These are phyloP conservation scores for Trichomalopsis sarcophagae DNA, from an alignment of 1,140 invertebrate species.

Conservation along the genomic window DNA sequence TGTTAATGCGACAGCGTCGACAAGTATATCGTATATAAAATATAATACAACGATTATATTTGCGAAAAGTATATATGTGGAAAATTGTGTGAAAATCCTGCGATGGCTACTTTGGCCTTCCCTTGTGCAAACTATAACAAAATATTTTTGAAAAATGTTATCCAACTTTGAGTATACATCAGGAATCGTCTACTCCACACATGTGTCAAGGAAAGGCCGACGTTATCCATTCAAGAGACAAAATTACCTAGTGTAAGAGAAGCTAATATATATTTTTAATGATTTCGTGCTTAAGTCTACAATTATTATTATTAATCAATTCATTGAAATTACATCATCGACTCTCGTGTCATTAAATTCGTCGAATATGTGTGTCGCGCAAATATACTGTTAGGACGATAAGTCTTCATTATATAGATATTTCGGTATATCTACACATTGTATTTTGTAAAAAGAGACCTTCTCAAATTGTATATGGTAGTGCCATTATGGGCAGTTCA, in stretches of 20 bases:
- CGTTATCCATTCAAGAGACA: slow-evolving; percentile 65
- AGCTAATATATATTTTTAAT: background rate
- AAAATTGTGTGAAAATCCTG: slow-evolving; percentile 49
- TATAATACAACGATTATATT: background rate
- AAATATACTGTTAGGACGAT: background rate
- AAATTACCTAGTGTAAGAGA: slow-evolving; percentile 43
- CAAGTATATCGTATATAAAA: background rate
- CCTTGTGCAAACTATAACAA: slow-evolving; percentile 57
- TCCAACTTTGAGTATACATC: background rate
- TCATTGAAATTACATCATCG: slow-evolving; percentile 9
- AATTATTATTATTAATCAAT: background rate
- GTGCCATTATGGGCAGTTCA: slow-evolving; percentile 47
- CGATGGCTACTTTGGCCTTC: slow-evolving; percentile 72
- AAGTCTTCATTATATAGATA: background rate
- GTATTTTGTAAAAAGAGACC: background rate
- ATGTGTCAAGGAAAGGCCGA: slow-evolving; percentile 70
- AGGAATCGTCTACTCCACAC: slow-evolving; percentile 26
- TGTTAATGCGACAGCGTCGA: background rate
- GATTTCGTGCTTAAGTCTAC: background rate
- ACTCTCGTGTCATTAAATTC: slow-evolving; percentile 41
- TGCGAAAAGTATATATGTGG: background rate
- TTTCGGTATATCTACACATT: background rate
- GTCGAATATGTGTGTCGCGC: background rate
- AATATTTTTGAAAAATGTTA: slow-evolving; percentile 22
- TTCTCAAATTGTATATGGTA: slow-evolving; percentile 47